phyloP scores from a whole-genome alignment of 2,113 vertebrate genomes.

The Coregonus clupeaformis region DNA sequence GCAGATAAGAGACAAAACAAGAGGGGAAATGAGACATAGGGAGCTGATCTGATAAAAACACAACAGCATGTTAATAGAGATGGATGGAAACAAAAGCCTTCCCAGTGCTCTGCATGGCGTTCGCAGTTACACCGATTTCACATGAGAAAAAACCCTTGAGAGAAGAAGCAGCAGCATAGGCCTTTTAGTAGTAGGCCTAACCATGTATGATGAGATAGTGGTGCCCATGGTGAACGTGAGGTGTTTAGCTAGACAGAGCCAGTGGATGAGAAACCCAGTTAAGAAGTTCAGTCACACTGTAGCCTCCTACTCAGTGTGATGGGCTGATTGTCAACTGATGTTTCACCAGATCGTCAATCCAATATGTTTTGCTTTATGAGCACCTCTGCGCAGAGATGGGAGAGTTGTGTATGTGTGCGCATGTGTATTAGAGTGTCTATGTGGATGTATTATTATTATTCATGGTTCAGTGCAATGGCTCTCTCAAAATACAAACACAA shows the following conservation, averaged over 20 bases:
- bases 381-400: not conserved
- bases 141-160: too few relatives aligned
- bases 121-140: too few relatives aligned
- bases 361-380: conserved; percentile 11
- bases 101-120: too few relatives aligned
- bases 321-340: not conserved
- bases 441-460: not conserved
- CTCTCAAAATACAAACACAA: not conserved
- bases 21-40: conserved; percentile 32
- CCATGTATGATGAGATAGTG: too few relatives aligned
- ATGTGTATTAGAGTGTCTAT: not conserved
- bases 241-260: too few relatives aligned
- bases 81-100: too few relatives aligned
- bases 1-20: conserved; percentile 36
- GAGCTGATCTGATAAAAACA: conserved; percentile 31
- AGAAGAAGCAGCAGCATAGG: too few relatives aligned
- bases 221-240: too few relatives aligned
- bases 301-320: not conserved
- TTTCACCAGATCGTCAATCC: conserved; percentile 7
- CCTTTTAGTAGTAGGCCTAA: too few relatives aligned
- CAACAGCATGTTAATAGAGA: too few relatives aligned
- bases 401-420: not conserved
- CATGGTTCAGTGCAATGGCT: conserved; percentile 2
- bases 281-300: not conserved
- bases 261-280: conserved; percentile 8